phyloP scores from a whole-genome alignment of 1,140 invertebrate species.

The Apis dorsata region DNA sequence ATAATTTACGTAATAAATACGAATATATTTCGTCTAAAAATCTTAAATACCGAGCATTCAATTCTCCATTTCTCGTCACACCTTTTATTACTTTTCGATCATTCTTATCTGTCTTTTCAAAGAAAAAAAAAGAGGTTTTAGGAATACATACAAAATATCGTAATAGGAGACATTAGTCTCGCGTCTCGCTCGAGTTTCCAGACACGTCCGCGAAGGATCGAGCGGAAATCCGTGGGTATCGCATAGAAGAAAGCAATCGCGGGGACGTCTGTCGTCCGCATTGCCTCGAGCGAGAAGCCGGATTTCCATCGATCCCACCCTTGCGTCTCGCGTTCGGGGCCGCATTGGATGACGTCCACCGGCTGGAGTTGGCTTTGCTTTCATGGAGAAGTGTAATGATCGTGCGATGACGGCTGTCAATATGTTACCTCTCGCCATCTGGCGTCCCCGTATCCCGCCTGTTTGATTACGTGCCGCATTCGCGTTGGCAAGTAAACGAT shows the following conservation, averaged over 20 bases:
- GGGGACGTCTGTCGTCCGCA: conserved; percentile 11
- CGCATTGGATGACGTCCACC: not conserved
- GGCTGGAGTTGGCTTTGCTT: conserved; percentile 40
- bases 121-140: too few relatives aligned
- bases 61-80: too few relatives aligned
- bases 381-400: conserved; percentile 65
- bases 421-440: conserved; percentile 43
- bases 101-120: too few relatives aligned
- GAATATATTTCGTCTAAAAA: too few relatives aligned
- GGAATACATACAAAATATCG: not conserved
- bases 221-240: conserved; percentile 6
- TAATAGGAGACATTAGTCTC: not conserved
- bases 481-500: conserved; percentile 39
- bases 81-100: too few relatives aligned
- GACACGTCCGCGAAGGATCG: not conserved
- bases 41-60: too few relatives aligned
- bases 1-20: too few relatives aligned
- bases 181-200: not conserved
- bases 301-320: conserved; percentile 39
- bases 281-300: conserved; percentile 11
- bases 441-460: conserved; percentile 20
- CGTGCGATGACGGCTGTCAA: conserved; percentile 65
- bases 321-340: conserved; percentile 2
- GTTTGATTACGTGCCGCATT: conserved; percentile 69
- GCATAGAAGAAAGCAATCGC: conserved; percentile 38